These are phyloP conservation scores for Pomacea maculata DNA, from an alignment of 1,140 invertebrate genomes.

Conservation along the genomic window DNA sequence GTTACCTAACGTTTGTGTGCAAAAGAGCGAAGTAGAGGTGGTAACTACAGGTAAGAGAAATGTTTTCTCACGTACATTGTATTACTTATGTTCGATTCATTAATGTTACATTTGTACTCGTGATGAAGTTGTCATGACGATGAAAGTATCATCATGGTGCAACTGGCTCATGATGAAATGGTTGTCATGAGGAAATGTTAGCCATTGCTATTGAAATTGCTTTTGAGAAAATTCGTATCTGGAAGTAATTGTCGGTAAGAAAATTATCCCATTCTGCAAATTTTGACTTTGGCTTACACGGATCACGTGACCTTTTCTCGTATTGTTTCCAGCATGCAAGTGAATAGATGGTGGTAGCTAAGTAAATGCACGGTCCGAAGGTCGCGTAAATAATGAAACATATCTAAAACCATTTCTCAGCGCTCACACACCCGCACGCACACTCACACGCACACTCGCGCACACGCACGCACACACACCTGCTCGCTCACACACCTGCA, in stretches of 20 bases:
- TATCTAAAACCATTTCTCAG: not conserved
- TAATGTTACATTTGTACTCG: no score
- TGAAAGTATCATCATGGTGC: no score
- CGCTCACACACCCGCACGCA: no score
- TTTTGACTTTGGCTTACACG: not conserved
- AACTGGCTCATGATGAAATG: no score
- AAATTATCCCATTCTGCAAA: not conserved
- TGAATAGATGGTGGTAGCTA: not conserved
- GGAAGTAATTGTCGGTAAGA: no score
- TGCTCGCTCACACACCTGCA: not conserved
- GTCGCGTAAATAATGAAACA: not conserved
- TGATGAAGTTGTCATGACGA: no score
- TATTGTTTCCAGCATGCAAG: not conserved
- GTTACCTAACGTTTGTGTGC: constrained; percentile 7
- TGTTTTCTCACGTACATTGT: no score
- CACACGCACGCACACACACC: not conserved
- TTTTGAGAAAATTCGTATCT: no score
- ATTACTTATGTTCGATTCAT: no score
- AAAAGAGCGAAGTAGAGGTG: not conserved
- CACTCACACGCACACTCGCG: not conserved
- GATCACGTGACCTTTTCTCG: not conserved
- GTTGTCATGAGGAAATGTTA: no score
- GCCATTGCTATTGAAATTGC: no score
- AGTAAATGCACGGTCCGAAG: not conserved
- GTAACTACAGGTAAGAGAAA: not conserved